phyloP scores from a whole-genome alignment of 1,140 invertebrate genomes.

The Scylla paramamosain region DNA sequence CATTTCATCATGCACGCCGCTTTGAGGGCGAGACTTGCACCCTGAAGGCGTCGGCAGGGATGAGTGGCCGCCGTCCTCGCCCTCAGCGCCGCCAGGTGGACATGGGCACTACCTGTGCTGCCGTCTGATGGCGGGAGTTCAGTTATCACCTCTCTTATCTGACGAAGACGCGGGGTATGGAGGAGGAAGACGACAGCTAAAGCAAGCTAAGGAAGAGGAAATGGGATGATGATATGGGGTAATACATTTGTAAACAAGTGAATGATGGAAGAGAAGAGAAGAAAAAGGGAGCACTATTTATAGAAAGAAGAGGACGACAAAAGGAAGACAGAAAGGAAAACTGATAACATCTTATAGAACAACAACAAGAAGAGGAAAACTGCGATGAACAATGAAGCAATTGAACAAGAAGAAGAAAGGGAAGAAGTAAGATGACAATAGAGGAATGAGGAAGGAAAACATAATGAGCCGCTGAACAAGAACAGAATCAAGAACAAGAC shows the following conservation, averaged over 20 bases:
- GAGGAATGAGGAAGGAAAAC: not conserved
- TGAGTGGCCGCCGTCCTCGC: not conserved
- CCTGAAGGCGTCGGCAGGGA: not conserved
- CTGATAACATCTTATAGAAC: too few species aligned
- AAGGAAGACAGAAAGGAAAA: not conserved
- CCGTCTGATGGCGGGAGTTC: not conserved
- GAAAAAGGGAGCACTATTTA: not conserved
- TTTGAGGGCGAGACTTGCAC: not conserved
- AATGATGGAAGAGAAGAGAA: not conserved
- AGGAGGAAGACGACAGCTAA: not conserved
- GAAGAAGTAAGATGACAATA: not conserved
- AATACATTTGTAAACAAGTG: too few species aligned
- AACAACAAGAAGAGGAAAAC: too few species aligned
- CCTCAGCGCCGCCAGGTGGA: not conserved
- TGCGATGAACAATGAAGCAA: too few species aligned
- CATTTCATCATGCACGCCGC: constrained; percentile 63
- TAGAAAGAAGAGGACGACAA: not conserved
- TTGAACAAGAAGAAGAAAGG: not conserved
- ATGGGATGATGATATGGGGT: too few species aligned
- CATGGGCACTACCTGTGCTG: not conserved
- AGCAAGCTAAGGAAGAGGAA: too few species aligned
- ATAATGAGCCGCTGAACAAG: not conserved
- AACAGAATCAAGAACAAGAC: not conserved
- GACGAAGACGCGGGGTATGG: too few species aligned
- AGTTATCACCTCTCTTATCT: not conserved